Evolutionary conservation across 2,113 vertebrate genomes (phyloP).

Genomic region (Laticauda colubrina): DNA sequence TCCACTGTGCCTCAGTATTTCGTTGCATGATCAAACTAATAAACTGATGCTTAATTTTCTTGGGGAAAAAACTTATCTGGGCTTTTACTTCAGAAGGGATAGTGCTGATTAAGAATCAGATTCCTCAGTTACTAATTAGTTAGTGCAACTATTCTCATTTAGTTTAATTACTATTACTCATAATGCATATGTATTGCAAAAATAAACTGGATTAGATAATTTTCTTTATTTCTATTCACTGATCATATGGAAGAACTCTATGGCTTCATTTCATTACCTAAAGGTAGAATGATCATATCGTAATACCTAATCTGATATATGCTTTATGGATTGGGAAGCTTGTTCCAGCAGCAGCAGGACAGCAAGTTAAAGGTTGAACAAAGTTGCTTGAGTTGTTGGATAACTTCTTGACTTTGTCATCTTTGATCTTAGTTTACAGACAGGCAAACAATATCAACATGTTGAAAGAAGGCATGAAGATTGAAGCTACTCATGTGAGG

Average conservation of each 20-base stretch:
- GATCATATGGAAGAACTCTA: not conserved
- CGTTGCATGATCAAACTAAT: not conserved
- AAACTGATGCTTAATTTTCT: not conserved
- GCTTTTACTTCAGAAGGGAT: not conserved
- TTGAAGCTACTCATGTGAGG: constrained; percentile 93
- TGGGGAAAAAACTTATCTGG: not conserved
- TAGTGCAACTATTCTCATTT: no score
- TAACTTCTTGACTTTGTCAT: not conserved
- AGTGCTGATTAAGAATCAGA: not conserved
- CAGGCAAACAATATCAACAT: constrained; percentile 94
- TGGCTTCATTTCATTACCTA: not conserved
- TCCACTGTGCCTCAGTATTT: not conserved
- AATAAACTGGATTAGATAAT: not conserved
- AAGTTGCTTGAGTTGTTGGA: not conserved
- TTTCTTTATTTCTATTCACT: not conserved
- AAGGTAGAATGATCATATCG: not conserved
- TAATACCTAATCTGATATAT: not conserved
- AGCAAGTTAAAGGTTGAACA: no score
- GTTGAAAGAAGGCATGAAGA: constrained; percentile 95
- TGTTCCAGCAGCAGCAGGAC: not conserved
- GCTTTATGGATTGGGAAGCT: not conserved
- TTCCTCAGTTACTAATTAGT: not conserved
- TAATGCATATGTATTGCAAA: not conserved
- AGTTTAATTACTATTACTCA: not conserved
- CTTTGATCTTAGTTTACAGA: constrained; percentile 80